Percentiles rank a stretch among this genome's conserved stretches.
Conservation (phyloP, 2,888 invertebrate genomes). For the Pseudococcus jackbeardsleyi region DNA sequence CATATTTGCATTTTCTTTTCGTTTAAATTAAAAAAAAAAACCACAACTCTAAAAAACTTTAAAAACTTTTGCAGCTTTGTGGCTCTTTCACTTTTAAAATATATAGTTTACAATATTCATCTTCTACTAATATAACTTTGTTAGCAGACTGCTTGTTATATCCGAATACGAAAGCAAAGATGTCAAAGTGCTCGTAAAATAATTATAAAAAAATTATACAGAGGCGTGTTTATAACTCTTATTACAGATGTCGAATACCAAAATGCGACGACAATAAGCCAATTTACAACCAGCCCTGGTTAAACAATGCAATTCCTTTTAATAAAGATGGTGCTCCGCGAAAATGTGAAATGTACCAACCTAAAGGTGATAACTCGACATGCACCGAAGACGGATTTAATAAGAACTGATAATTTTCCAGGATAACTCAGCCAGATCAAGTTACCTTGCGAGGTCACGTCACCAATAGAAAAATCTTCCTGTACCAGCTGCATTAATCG, state of each 20-base stretch:
- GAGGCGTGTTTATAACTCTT: constrained; percentile 53
- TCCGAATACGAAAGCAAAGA: background rate
- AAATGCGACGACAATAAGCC: constrained; percentile 66
- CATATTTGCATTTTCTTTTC: too few species aligned
- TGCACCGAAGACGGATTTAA: constrained; percentile 17
- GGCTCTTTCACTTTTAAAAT: too few species aligned
- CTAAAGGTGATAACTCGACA: background rate
- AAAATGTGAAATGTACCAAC: constrained; percentile 61
- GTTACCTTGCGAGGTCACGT: too few species aligned
- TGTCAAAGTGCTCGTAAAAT: constrained; percentile 21
- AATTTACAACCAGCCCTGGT: constrained; percentile 66
- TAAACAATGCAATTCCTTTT: constrained; percentile 66
- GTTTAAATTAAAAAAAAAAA: too few species aligned
- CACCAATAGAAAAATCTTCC: too few species aligned
- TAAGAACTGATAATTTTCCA: background rate
- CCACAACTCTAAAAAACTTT: too few species aligned
- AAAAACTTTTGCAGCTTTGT: too few species aligned
- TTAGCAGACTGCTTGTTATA: background rate
- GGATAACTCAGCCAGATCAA: too few species aligned
- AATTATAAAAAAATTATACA: background rate
- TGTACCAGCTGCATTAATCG: background rate
- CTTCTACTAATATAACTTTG: background rate
- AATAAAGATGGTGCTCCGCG: constrained; percentile 52
- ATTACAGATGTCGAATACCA: constrained; percentile 67
- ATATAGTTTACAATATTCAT: too few species aligned